These are phyloP conservation scores for Aphelenchoides besseyi DNA, from an alignment of 1,140 invertebrate genomes.

Conservation along the genomic window DNA sequence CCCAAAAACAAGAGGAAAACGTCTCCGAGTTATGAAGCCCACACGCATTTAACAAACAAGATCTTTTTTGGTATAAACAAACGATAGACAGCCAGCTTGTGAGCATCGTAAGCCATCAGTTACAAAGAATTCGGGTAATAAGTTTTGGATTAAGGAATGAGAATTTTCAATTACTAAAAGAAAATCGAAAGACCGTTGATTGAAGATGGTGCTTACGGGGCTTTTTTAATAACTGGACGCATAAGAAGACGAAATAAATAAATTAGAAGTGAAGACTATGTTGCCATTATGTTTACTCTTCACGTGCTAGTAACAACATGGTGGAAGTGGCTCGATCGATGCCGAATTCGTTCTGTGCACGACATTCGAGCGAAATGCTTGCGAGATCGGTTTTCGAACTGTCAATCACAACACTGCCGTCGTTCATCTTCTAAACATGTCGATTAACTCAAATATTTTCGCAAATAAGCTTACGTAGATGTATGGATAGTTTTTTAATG, in stretches of 20 bases:
- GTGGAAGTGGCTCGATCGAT: neutral
- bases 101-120: no score
- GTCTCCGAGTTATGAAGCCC: no score
- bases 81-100: no score
- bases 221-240: neutral
- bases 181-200: neutral
- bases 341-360: neutral
- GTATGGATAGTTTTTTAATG: neutral
- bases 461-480: conserved; percentile 70
- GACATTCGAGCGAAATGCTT: neutral
- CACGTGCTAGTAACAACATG: neutral
- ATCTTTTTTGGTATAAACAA: no score
- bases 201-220: neutral
- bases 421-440: no score
- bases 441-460: no score
- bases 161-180: neutral
- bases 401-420: neutral
- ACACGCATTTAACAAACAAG: no score
- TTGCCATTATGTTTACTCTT: neutral
- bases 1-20: no score
- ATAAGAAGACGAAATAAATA: neutral
- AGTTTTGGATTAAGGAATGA: neutral
- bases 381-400: neutral
- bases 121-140: no score
- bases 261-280: neutral